These are phyloP conservation scores for Cryptocheilus praepositus DNA, from an alignment of 2,888 invertebrate species.

Conservation along the genomic window DNA sequence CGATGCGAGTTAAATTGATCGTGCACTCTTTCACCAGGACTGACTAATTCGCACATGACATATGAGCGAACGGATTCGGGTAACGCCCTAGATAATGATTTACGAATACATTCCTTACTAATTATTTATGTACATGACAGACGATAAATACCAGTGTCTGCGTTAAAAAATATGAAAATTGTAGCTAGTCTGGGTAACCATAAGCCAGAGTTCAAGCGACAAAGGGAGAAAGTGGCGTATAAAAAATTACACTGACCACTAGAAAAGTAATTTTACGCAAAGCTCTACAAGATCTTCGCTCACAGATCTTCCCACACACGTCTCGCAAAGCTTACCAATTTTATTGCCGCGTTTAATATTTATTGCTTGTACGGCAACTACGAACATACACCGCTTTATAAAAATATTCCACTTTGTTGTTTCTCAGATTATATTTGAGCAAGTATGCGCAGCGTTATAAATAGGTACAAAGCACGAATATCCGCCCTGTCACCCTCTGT, in stretches of 20 bases:
- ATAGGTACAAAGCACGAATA: constrained; percentile 32
- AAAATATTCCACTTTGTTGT: constrained; percentile 55
- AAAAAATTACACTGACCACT: constrained; percentile 23
- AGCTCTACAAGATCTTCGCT: background rate
- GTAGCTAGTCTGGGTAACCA: constrained; percentile 33
- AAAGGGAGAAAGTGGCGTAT: constrained; percentile 46
- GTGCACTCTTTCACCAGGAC: constrained; percentile 26
- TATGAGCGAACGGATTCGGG: constrained; percentile 36
- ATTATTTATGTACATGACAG: constrained; percentile 57
- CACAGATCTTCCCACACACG: constrained; percentile 24
- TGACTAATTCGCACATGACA: constrained; percentile 25
- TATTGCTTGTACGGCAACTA: constrained; percentile 47
- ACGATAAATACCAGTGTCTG: constrained; percentile 51
- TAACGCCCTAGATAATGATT: constrained; percentile 38
- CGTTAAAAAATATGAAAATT: constrained; percentile 56
- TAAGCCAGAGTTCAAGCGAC: constrained; percentile 49
- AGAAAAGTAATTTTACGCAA: constrained; percentile 48
- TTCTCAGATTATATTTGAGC: constrained; percentile 44
- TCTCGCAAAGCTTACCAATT: constrained; percentile 43
- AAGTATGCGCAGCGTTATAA: constrained; percentile 38
- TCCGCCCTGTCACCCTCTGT: constrained; percentile 38
- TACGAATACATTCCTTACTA: constrained; percentile 38
- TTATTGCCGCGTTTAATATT: constrained; percentile 35
- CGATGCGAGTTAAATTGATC: constrained; percentile 15
- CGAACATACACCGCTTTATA: constrained; percentile 50